A percentile compares a stretch with the other conserved stretches of the same genome.
Evolutionary conservation across 1,140 invertebrate species (phyloP).

Genomic region (Centruroides sculpturatus): DNA sequence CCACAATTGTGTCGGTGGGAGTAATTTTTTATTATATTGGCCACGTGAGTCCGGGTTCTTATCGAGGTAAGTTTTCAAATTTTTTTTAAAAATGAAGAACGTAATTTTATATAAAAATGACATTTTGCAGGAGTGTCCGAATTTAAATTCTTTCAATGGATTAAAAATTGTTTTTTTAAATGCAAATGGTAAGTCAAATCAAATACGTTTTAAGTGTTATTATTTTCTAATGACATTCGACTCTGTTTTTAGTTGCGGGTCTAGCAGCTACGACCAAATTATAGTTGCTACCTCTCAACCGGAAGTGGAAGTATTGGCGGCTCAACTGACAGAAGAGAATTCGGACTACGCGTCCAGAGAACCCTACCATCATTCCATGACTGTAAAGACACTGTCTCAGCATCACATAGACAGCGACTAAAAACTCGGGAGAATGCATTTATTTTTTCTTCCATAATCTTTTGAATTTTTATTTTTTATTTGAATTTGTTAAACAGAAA

Average conservation of each 20-base stretch:
- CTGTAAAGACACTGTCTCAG: slow-evolving; percentile 4
- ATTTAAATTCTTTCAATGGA: slow-evolving; percentile 71
- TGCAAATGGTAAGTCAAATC: slow-evolving; percentile 54
- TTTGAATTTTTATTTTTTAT: too few species aligned
- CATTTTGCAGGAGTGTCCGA: slow-evolving; percentile 47
- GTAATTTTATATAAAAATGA: neutral
- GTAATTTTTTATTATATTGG: slow-evolving; percentile 86
- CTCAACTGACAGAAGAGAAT: slow-evolving; percentile 86
- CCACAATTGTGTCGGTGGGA: slow-evolving; percentile 61
- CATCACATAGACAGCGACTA: slow-evolving; percentile 10
- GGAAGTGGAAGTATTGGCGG: slow-evolving; percentile 59
- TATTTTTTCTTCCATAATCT: too few species aligned
- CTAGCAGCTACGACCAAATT: slow-evolving; percentile 65
- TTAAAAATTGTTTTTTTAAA: slow-evolving; percentile 53
- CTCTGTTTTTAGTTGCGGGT: slow-evolving; percentile 15
- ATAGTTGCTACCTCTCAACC: slow-evolving; percentile 73
- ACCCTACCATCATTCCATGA: slow-evolving; percentile 41
- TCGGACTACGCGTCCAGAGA: slow-evolving; percentile 79
- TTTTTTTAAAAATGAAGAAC: neutral
- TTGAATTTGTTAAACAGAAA: too few species aligned
- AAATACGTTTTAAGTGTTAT: neutral
- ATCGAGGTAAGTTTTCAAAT: slow-evolving; percentile 52
- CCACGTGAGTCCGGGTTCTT: slow-evolving; percentile 81
- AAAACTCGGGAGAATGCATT: neutral
- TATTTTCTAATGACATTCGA: neutral